Percentiles rank a stretch among this genome's conserved stretches.
Conservation (phyloP, 2,113 vertebrate genomes). For the Triplophysa rosa region DNA sequence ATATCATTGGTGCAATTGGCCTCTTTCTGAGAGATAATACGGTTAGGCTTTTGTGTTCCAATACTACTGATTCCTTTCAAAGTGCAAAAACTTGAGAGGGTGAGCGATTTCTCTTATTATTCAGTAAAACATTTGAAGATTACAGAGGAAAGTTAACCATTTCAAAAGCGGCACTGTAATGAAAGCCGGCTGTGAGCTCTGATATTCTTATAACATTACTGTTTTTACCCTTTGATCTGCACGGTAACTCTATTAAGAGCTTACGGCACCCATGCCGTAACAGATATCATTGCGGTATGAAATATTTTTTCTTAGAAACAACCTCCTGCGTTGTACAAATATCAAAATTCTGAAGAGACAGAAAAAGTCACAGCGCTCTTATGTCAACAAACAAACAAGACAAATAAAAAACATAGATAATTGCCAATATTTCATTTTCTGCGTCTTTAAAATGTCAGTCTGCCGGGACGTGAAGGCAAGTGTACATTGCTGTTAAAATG, state of each 20-base stretch:
- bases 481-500: constrained; percentile 48
- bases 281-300: constrained; percentile 15
- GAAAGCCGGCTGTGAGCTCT: constrained; percentile 68
- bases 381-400: constrained; percentile 41
- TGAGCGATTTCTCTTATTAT: constrained; percentile 86
- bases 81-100: constrained; percentile 76
- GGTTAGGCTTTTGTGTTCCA: constrained; percentile 92
- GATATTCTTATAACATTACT: constrained; percentile 30
- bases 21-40: constrained; percentile 89
- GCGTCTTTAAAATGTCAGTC: constrained; percentile 33
- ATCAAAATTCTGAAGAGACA: background rate
- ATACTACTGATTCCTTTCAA: constrained; percentile 92
- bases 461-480: constrained; percentile 28
- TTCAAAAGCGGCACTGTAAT: constrained; percentile 82
- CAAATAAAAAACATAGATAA: constrained; percentile 17
- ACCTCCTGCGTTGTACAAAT: background rate
- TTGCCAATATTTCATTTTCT: constrained; percentile 20
- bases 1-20: constrained; percentile 84
- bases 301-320: background rate
- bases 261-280: background rate
- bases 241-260: background rate
- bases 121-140: constrained; percentile 87
- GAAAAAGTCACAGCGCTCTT: background rate
- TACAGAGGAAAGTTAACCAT: constrained; percentile 78
- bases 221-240: constrained; percentile 9